phyloP scores from a whole-genome alignment of 2,797 vertebrate species.

The Threskiornis aethiopicus region DNA sequence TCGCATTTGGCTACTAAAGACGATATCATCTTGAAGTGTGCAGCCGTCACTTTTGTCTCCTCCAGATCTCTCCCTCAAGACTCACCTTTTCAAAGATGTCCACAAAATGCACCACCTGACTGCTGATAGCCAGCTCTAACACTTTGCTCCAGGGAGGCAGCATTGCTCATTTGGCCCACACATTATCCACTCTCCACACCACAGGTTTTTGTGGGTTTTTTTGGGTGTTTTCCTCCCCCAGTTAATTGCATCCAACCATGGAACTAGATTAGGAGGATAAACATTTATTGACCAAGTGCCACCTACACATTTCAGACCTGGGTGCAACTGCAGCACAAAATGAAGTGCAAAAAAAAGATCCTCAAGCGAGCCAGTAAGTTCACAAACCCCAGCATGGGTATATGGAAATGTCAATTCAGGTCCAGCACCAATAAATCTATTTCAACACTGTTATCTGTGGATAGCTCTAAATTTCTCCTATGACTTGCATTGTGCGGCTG shows the following conservation, averaged over 20 bases:
- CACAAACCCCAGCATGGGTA: neutral
- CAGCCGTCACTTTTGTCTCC: neutral
- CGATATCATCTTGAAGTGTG: neutral
- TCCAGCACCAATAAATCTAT: neutral
- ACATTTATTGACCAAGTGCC: neutral
- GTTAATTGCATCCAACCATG: neutral
- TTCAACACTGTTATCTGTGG: neutral
- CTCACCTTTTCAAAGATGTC: neutral
- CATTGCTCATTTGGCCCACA: neutral
- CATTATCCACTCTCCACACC: neutral
- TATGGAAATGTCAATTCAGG: neutral
- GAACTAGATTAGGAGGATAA: neutral
- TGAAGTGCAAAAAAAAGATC: neutral
- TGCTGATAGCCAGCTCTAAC: neutral
- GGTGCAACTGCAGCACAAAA: neutral
- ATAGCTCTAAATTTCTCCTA: neutral
- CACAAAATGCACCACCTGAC: neutral
- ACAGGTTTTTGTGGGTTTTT: neutral
- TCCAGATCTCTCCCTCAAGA: neutral
- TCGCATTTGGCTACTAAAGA: neutral
- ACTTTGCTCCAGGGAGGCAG: neutral
- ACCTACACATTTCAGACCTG: neutral
- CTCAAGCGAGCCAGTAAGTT: neutral
- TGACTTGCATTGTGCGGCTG: neutral
- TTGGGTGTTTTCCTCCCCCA: neutral